Base-by-base conservation (phyloP, 2,888 invertebrate genomes). In the Drosophila yooni region DNA sequence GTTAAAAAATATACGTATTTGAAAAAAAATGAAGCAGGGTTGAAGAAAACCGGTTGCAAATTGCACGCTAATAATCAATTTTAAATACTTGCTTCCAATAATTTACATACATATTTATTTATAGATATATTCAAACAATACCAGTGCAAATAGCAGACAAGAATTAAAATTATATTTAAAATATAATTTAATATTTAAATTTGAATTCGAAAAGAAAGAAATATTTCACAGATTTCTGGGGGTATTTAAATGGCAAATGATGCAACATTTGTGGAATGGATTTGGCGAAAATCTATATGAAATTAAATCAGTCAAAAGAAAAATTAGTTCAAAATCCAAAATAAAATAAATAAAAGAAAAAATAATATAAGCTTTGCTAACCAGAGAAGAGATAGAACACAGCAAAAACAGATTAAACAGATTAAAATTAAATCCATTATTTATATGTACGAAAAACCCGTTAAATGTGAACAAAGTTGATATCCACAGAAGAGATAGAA, bases 31-130 rank as follows among this genome's bases (percentile, higher is more conserved):
- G 21, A 59, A 50, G 61, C 43, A 33, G 74, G 51, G 68, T 40
- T 57, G 40, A 7, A 48, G 8, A 27, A 54, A 88, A 79, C 88
- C 75, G 80, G 88, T 82, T 82, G 46, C 38, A 43, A 33, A 71
- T 53, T 48, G 52, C 61, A 74, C 68, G 56, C 79, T 58, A 54
- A 10, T 18, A 21, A 21, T 15, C 4, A 36, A 27, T 53, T 11
- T 5, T 61, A 15, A 52, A 52, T 52, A 36, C 18, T 61, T 15
- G 29, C 13, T 38, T 61, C 25, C 15, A 4, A 31, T 61, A 25
- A 29, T 36, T 50, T 50, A 8, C 38, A 2, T n/a, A 15, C 1
- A 34, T 25, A 25, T 21, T 1, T 6, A 31, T 54, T 18, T 36
- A 27, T 36, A 25, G 2, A 27, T 0, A 27, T 1, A 29, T 6